A percentile compares a stretch with the other conserved stretches of the same genome.
Evolutionary conservation across 1,140 invertebrate genomes (phyloP).

Genomic region (Andricus grossulariae): DNA sequence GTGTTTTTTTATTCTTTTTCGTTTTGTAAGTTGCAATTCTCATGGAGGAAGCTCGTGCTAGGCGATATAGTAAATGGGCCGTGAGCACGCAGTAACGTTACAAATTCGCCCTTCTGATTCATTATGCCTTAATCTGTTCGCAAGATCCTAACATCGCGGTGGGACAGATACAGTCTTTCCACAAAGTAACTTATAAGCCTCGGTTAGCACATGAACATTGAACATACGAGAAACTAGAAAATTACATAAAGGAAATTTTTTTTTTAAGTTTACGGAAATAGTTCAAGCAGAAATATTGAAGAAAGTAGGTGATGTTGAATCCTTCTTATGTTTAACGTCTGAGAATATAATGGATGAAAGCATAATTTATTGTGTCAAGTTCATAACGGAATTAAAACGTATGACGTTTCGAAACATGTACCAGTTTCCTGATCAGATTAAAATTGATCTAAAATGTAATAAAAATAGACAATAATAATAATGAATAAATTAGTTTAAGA

Average conservation of each 20-base stretch:
- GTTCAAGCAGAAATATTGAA: no score
- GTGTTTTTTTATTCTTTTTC: background rate
- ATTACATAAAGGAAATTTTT: background rate
- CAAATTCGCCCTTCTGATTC: slow-evolving; percentile 55
- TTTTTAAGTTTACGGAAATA: no score
- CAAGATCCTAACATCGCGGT: slow-evolving; percentile 32
- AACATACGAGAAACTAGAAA: slow-evolving; percentile 6
- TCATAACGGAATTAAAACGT: no score
- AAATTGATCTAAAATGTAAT: no score
- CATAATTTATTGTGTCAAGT: no score
- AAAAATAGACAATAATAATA: no score
- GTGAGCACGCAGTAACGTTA: slow-evolving; percentile 55
- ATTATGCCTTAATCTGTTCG: slow-evolving; percentile 51
- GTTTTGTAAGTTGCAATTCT: slow-evolving; percentile 20
- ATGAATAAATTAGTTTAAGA: no score
- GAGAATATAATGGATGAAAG: no score
- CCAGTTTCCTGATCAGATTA: no score
- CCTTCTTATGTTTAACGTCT: no score
- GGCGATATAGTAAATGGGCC: slow-evolving; percentile 49
- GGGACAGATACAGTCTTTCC: slow-evolving; percentile 29
- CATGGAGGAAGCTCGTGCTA: slow-evolving; percentile 27
- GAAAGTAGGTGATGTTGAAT: no score
- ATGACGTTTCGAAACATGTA: no score
- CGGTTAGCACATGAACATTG: background rate
- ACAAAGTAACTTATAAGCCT: slow-evolving; percentile 16